phyloP scores from a whole-genome alignment of 2,888 invertebrate species.

The Crocallis elinguaria region DNA sequence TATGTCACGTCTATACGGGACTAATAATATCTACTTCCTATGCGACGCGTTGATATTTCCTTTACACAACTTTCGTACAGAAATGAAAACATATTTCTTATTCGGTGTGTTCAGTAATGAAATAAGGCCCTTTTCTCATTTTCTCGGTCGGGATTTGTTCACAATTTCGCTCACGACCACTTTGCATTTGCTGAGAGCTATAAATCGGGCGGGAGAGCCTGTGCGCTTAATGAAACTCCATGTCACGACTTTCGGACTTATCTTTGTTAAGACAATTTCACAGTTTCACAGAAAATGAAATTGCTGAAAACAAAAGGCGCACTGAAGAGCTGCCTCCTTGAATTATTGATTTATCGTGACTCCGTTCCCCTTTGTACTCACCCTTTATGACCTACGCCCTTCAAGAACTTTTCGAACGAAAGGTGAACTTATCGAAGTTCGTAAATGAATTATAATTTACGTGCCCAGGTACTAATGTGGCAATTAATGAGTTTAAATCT shows the following conservation, averaged over 20 bases:
- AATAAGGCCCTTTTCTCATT: conserved; percentile 61
- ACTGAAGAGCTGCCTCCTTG: conserved; percentile 37
- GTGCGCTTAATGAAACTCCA: conserved; percentile 68
- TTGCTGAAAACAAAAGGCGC: conserved; percentile 31
- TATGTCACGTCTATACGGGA: conserved; percentile 27
- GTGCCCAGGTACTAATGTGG: conserved; percentile 18
- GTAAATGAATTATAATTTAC: conserved; percentile 41
- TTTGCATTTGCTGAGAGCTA: conserved; percentile 59
- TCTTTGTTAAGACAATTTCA: conserved; percentile 53
- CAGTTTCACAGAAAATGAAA: conserved; percentile 41
- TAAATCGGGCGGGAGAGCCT: conserved; percentile 62
- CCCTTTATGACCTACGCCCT: conserved; percentile 49
- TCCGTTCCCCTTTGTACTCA: conserved; percentile 46
- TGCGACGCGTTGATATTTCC: conserved; percentile 28
- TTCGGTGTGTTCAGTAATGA: conserved; percentile 55
- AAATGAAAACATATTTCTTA: conserved; percentile 58
- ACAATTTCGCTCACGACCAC: conserved; percentile 62
- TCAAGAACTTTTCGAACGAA: conserved; percentile 44
- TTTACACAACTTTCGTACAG: conserved; percentile 33
- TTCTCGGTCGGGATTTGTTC: conserved; percentile 61
- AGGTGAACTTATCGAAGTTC: conserved; percentile 41
- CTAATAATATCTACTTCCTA: conserved; percentile 34
- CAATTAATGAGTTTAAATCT: conserved; percentile 26
- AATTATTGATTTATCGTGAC: conserved; percentile 55
- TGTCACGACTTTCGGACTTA: conserved; percentile 61